Evolutionary conservation across 2,797 vertebrate genomes (phyloP).

Genomic region (Alca torda): DNA sequence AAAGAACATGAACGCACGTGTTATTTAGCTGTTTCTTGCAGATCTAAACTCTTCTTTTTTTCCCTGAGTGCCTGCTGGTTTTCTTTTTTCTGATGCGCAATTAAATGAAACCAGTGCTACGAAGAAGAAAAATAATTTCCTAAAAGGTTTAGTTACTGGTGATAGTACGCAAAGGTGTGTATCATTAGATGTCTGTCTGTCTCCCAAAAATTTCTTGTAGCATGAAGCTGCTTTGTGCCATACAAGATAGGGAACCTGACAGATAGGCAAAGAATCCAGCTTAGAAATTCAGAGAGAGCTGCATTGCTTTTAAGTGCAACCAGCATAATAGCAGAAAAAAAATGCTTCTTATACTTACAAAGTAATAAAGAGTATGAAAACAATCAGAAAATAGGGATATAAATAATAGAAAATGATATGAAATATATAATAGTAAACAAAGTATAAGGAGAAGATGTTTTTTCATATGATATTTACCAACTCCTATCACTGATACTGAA

Average conservation of each 20-base stretch:
- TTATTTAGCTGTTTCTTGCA: neutral
- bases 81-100: neutral
- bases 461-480: neutral
- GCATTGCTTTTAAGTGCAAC: neutral
- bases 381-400: neutral
- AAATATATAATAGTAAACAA: neutral
- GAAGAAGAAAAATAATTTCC: neutral
- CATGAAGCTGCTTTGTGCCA: neutral
- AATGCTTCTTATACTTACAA: neutral
- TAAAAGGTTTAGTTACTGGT: neutral
- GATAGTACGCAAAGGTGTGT: neutral
- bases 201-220: neutral
- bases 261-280: neutral
- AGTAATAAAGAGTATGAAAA: neutral
- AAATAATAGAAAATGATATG: neutral
- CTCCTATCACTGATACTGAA: neutral
- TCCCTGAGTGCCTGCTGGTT: neutral
- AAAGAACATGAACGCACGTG: rapidly evolving
- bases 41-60: neutral
- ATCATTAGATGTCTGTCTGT: neutral
- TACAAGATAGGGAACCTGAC: neutral
- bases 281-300: neutral
- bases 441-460: neutral
- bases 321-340: neutral
- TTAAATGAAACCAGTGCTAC: neutral